phyloP scores from a whole-genome alignment of 2,113 vertebrate genomes.

The Cheilinus undulatus region DNA sequence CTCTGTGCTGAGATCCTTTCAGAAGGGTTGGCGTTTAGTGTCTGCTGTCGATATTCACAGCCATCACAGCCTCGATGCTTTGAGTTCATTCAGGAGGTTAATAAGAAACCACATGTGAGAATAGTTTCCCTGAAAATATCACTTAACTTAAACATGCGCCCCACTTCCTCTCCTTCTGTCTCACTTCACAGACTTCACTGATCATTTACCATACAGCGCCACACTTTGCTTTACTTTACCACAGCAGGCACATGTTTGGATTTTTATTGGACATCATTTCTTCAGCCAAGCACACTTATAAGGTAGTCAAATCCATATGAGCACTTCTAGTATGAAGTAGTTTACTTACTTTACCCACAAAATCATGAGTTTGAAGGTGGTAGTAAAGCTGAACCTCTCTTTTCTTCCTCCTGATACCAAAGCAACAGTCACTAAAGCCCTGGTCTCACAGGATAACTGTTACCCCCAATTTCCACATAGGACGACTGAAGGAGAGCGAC shows the following conservation, averaged over 20 bases:
- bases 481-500: too few relatives aligned
- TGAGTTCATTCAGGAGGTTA: constrained; percentile 2
- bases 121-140: neutral
- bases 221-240: too few relatives aligned
- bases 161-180: neutral
- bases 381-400: neutral
- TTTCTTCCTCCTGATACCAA: constrained; percentile 8
- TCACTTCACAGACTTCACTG: neutral
- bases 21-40: neutral
- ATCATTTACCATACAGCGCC: neutral
- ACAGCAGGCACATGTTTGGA: too few relatives aligned
- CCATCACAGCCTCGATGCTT: constrained; percentile 16
- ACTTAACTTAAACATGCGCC: neutral
- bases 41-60: neutral
- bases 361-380: neutral
- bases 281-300: constrained; percentile 28
- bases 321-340: too few relatives aligned
- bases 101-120: neutral
- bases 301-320: constrained; percentile 12
- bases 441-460: too few relatives aligned
- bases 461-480: too few relatives aligned
- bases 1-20: constrained; percentile 11
- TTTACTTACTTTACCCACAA: too few relatives aligned
- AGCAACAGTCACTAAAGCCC: constrained; percentile 17
- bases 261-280: neutral